Base-by-base conservation (phyloP, 2,888 invertebrate genomes). In the Rapana venosa region DNA sequence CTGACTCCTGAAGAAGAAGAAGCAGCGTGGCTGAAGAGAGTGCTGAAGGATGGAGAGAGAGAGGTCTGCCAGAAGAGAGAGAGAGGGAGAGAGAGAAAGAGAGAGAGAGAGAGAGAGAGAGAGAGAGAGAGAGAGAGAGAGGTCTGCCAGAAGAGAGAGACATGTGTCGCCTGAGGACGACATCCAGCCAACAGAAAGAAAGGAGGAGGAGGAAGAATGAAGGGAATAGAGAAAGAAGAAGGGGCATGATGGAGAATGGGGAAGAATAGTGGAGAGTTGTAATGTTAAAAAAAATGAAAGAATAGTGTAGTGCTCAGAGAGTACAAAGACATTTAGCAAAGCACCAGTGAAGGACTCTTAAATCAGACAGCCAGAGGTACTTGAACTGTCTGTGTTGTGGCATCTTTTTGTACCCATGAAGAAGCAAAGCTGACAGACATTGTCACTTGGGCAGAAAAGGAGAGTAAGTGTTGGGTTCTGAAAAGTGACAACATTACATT, bases 61-160 rank as follows among this genome's bases (percentile, higher is more conserved):
- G 85, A 61, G 85, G 83, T 26, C 26, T 11, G 83, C 26, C 36
- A 26, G 26, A 26, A 70, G 70, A 70, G 22, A 22, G 70, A 70
- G 22, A 70, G 70, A 70, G 1, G 26, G 70, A 70, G 70, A 22
- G 22, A 22, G 70, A 22, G 22, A 70, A 26, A 15, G 70, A 22
- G 70, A 70, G 70, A 70, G 17, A 70, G 20, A 22, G 22, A 70
- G 8, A 8, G 70, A 70, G 70, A 70, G 70, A 70, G 70, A 70
- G 70, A 70, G 70, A 70, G 70, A 70, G 70, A 70, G 70, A 70
- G 70, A 70, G 70, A 70, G 70, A 70, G 70, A 74, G 74, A 74
- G 74, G 47, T 47, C 47, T 47, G 47, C 47, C 2, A 47, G 47
- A 47, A 47, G 26, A 77, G n/a, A 26, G 11, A 74, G 66, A 66